Base-by-base conservation (phyloP, 2,888 invertebrate genomes). In the Orgyia antiqua region DNA sequence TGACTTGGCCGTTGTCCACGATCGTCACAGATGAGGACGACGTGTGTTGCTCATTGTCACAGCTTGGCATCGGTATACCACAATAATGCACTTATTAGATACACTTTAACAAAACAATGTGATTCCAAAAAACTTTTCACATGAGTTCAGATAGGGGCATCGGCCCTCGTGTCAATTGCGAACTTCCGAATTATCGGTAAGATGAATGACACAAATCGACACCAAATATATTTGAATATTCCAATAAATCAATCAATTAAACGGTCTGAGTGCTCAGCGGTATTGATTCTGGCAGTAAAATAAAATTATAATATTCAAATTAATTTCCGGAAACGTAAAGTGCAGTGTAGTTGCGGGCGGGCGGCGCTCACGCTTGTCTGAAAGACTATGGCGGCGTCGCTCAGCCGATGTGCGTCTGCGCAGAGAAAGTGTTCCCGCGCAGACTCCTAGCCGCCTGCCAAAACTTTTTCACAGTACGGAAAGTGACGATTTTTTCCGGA, bases 391-490 rank as follows among this genome's bases (percentile, higher is more conserved):
- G 65, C 68, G 58, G 63, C 64, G 61, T n/a, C n/a, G n/a, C 57
- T 53, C 48, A 54, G 49, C 45, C 50, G 62, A 65, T 54, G 66
- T 58, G 66, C 67, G 68, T 62, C 60, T 58, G 71, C 71, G 71
- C 80, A 73, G 83, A 79, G 84, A 83, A 84, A 84, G 84, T 82
- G 68, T 58, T 73, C 70, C 66, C 57, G 75, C 72, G 70, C 82
- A 84, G 84, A 84, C 84, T 82, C 77, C 68, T 71, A 69, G 79
- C 68, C 78, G 84, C 77, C 84, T 83, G 80, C 79, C 84, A 79
- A 82, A 76, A 72, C 65, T 71, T 78, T 79, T 83, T 80, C 77
- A 77, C 72, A 79, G 69, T 69, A 69, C 70, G 66, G 53, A 72
- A 77, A 80, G 72, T 67, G 59, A 75, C 68, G 61, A 55, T 64